These are phyloP conservation scores for Pycnonotus jocosus DNA, from an alignment of 2,113 vertebrate species.

Conservation along the genomic window DNA sequence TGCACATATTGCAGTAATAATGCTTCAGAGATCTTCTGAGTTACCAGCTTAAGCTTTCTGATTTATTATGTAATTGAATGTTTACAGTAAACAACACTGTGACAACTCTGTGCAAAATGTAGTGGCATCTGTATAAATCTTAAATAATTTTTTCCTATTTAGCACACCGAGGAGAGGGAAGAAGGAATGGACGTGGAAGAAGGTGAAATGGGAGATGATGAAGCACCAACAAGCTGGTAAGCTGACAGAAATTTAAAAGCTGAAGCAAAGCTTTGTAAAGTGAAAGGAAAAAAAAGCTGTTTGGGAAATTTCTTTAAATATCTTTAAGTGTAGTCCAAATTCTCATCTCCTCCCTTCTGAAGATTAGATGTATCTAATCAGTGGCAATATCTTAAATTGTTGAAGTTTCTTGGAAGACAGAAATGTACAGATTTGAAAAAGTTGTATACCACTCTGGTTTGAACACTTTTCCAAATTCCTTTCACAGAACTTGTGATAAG, in stretches of 20 bases:
- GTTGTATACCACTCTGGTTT: background rate
- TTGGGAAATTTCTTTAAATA: background rate
- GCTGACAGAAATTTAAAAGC: background rate
- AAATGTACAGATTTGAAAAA: background rate
- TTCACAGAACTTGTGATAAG: background rate
- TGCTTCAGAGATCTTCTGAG: background rate
- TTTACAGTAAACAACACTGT: background rate
- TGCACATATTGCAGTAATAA: background rate
- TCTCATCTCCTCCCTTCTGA: background rate
- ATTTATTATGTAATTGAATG: background rate
- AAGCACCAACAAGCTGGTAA: slow-evolving; percentile 88
- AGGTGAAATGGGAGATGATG: slow-evolving; percentile 98
- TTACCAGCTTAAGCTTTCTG: background rate
- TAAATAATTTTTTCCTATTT: background rate
- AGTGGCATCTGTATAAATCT: background rate
- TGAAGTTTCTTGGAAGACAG: background rate
- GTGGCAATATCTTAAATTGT: background rate
- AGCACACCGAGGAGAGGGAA: slow-evolving; percentile 90
- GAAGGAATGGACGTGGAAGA: slow-evolving; percentile 97
- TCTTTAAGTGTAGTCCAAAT: background rate
- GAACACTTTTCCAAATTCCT: background rate
- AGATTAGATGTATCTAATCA: background rate
- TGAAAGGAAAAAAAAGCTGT: background rate
- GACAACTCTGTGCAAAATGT: background rate
- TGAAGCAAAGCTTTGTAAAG: background rate